Percentiles rank a stretch among this genome's conserved stretches.
These are phyloP conservation scores for Caenorhabditis panamensis DNA, from an alignment of 2,888 invertebrate species.

Conservation along the genomic window DNA sequence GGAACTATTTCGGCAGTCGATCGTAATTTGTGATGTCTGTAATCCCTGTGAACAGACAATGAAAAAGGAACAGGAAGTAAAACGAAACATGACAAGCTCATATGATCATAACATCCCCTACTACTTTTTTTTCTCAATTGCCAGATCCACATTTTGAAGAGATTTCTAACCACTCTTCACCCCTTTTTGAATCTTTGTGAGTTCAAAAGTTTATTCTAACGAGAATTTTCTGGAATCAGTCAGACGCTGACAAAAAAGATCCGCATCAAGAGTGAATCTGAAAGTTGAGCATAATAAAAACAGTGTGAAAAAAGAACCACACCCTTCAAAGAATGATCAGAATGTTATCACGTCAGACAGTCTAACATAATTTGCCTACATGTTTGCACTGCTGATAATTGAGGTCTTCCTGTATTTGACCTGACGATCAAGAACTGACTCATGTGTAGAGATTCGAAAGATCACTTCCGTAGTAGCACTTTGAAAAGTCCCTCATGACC, in stretches of 20 bases:
- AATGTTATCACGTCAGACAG: slow-evolving; percentile 9
- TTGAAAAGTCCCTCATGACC: not conserved
- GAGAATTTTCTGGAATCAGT: not conserved
- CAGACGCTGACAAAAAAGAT: slow-evolving; percentile 30
- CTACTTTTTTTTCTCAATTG: too few relatives aligned
- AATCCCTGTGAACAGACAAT: too few relatives aligned
- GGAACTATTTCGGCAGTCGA: not conserved
- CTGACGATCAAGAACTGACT: slow-evolving; percentile 22
- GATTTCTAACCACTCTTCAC: too few relatives aligned
- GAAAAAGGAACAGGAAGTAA: not conserved
- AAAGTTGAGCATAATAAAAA: slow-evolving; percentile 9
- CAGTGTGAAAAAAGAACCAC: slow-evolving; percentile 22
- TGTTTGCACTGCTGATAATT: slow-evolving; percentile 48
- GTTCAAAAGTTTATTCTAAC: not conserved
- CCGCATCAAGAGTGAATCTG: slow-evolving; percentile 4
- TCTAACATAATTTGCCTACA: slow-evolving; percentile 23
- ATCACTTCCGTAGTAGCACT: slow-evolving; percentile 37
- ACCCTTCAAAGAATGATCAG: slow-evolving; percentile 47
- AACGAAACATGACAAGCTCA: too few relatives aligned
- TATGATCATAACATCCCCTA: too few relatives aligned
- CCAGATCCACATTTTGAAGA: too few relatives aligned
- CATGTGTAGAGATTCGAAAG: slow-evolving; percentile 21
- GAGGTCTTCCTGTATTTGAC: slow-evolving; percentile 17
- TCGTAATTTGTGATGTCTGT: not conserved
- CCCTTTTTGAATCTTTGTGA: too few relatives aligned